A percentile compares a stretch with the other conserved stretches of the same genome.
phyloP scores from a whole-genome alignment of 1,140 invertebrate species.

The Thaumatotibia leucotreta region DNA sequence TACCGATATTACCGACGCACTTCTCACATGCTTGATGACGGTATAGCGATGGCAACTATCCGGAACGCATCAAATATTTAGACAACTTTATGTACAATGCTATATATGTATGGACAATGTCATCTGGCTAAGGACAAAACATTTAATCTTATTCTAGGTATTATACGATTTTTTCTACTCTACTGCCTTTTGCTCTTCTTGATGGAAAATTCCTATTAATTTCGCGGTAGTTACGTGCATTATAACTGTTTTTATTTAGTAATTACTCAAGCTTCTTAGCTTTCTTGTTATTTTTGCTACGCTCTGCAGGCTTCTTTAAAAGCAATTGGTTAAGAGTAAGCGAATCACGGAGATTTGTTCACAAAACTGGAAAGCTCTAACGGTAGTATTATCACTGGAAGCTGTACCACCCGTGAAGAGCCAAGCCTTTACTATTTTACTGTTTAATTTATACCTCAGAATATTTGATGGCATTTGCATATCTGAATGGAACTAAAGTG shows the following conservation, averaged over 20 bases:
- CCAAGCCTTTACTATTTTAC: neutral
- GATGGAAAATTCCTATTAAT: neutral
- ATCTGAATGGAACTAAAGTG: neutral
- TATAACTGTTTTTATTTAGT: neutral
- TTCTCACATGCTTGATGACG: neutral
- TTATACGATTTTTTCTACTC: neutral
- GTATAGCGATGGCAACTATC: neutral
- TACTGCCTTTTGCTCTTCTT: neutral
- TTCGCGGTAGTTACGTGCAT: neutral
- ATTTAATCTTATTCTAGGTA: neutral
- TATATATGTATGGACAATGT: neutral
- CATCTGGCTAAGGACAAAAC: neutral
- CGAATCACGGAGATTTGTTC: conserved; percentile 5
- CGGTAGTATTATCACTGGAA: neutral
- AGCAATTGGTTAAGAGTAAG: neutral
- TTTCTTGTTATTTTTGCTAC: conserved; percentile 3
- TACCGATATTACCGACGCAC: conserved; percentile 22
- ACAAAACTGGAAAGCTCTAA: conserved; percentile 7
- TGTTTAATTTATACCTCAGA: neutral
- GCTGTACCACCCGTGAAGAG: neutral
- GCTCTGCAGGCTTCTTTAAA: neutral
- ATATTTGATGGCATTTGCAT: neutral
- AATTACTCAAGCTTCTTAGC: neutral
- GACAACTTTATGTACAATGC: neutral
- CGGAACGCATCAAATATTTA: neutral